Conservation (phyloP, 2,113 vertebrate genomes). For the Chunga burmeisteri region DNA sequence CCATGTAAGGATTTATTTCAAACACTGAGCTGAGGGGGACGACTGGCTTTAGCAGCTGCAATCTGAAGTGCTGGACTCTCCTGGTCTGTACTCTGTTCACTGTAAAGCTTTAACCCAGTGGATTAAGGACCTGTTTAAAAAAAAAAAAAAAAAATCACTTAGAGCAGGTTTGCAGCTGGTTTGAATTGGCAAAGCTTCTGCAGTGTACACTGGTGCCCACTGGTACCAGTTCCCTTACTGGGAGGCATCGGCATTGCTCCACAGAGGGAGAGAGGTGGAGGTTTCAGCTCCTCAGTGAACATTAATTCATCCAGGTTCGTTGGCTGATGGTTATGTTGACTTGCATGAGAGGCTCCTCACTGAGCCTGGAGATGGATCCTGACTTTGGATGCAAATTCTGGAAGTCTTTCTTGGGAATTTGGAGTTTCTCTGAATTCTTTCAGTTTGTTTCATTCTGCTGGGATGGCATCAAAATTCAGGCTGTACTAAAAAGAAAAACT, state of each 20-base stretch:
- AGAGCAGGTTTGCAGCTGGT: neutral
- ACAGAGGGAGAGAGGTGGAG: neutral
- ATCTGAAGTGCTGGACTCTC: neutral
- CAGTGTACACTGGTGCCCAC: neutral
- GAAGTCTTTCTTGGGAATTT: neutral
- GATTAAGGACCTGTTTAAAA: neutral
- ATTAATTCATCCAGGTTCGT: neutral
- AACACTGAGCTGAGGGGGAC: slow-evolving; percentile 32
- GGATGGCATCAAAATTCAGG: neutral
- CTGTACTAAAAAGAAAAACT: neutral
- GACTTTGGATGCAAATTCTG: neutral
- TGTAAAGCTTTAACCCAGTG: neutral
- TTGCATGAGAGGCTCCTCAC: neutral
- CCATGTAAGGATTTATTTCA: slow-evolving; percentile 69
- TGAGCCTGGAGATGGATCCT: neutral
- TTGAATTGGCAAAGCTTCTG: neutral
- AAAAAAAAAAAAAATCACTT: neutral
- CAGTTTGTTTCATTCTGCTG: neutral
- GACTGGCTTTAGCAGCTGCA: slow-evolving; percentile 20
- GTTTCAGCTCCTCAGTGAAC: neutral
- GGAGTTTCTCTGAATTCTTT: neutral
- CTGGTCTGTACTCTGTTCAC: slow-evolving; percentile 16
- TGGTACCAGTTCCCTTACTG: neutral
- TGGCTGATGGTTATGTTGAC: neutral
- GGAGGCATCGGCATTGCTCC: neutral